Percentiles rank a stretch among this genome's conserved stretches.
These are phyloP conservation scores for Champsocephalus esox DNA, from an alignment of 2,797 vertebrate genomes.

Conservation along the genomic window DNA sequence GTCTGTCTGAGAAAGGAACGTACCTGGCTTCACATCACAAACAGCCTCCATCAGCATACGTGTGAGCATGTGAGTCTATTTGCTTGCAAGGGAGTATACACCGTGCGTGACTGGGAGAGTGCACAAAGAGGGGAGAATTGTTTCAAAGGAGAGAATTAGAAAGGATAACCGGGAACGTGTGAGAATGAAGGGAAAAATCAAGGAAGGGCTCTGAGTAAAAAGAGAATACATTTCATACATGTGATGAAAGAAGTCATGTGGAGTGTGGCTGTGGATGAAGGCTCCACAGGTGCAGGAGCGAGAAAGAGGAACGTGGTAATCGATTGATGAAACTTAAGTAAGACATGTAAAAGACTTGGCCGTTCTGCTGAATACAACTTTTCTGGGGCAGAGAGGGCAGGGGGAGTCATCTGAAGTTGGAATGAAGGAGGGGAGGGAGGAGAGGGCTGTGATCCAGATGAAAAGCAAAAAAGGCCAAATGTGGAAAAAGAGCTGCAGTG, in stretches of 20 bases:
- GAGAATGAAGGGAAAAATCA: slow-evolving; percentile 34
- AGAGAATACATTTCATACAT: slow-evolving; percentile 9
- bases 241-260: slow-evolving; percentile 41
- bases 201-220: slow-evolving; percentile 15
- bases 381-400: slow-evolving; percentile 47
- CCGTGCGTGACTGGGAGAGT: slow-evolving; percentile 52
- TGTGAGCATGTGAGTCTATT: slow-evolving; percentile 53
- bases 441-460: slow-evolving; percentile 67
- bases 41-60: slow-evolving; percentile 52
- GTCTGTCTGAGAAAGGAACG: slow-evolving; percentile 66
- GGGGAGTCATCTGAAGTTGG: slow-evolving; percentile 48
- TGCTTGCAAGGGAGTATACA: slow-evolving; percentile 24
- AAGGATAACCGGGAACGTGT: slow-evolving; percentile 38
- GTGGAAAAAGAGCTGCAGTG: slow-evolving; percentile 67
- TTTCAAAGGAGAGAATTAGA: slow-evolving; percentile 60
- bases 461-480: slow-evolving; percentile 62
- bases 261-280: slow-evolving; percentile 18
- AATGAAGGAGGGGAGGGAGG: slow-evolving; percentile 37
- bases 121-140: slow-evolving; percentile 20
- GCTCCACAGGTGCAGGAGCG: slow-evolving; percentile 36
- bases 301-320: slow-evolving; percentile 15
- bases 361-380: slow-evolving; percentile 47
- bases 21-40: slow-evolving; percentile 73
- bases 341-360: slow-evolving; percentile 18
- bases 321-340: slow-evolving; percentile 23